Evolutionary conservation across 2,888 invertebrate species (phyloP).

Genomic region (Coenonympha glycerion): DNA sequence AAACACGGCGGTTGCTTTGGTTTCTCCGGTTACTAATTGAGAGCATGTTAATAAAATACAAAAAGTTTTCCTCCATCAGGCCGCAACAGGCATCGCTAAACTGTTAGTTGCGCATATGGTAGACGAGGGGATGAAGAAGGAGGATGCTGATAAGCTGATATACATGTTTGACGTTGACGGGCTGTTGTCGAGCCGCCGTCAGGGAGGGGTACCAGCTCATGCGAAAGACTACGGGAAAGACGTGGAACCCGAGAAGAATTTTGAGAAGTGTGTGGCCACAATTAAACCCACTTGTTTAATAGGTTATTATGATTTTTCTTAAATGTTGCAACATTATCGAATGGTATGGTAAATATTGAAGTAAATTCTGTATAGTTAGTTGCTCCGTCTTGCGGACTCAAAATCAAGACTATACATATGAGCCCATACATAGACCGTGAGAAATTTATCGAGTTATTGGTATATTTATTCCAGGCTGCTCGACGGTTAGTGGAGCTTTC

Average conservation of each 20-base stretch:
- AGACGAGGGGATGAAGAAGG: slow-evolving; percentile 75
- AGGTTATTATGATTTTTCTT: too few relatives aligned
- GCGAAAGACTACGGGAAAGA: slow-evolving; percentile 86
- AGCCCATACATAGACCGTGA: too few relatives aligned
- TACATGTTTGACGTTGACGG: slow-evolving; percentile 98
- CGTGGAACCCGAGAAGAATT: slow-evolving; percentile 83
- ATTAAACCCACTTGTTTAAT: slow-evolving; percentile 92
- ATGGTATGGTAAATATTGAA: too few relatives aligned
- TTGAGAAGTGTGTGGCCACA: slow-evolving; percentile 85
- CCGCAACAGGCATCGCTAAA: slow-evolving; percentile 94
- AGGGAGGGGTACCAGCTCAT: slow-evolving; percentile 80
- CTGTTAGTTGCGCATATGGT: slow-evolving; percentile 92
- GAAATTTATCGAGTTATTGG: too few relatives aligned
- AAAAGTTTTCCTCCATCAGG: slow-evolving; percentile 67
- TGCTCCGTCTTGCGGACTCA: too few relatives aligned
- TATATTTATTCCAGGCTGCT: slow-evolving; percentile 87
- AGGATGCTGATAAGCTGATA: slow-evolving; percentile 88
- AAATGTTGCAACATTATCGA: too few relatives aligned
- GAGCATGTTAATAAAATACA: not conserved
- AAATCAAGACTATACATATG: too few relatives aligned
- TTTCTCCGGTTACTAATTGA: too few relatives aligned
- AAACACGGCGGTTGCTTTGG: too few relatives aligned
- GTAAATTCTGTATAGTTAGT: too few relatives aligned
- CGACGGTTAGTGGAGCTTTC: slow-evolving; percentile 94
- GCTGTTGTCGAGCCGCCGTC: slow-evolving; percentile 81